A percentile compares a stretch with the other conserved stretches of the same genome.
phyloP scores from a whole-genome alignment of 1,140 invertebrate species.

The Rhopalosiphum maidis region DNA sequence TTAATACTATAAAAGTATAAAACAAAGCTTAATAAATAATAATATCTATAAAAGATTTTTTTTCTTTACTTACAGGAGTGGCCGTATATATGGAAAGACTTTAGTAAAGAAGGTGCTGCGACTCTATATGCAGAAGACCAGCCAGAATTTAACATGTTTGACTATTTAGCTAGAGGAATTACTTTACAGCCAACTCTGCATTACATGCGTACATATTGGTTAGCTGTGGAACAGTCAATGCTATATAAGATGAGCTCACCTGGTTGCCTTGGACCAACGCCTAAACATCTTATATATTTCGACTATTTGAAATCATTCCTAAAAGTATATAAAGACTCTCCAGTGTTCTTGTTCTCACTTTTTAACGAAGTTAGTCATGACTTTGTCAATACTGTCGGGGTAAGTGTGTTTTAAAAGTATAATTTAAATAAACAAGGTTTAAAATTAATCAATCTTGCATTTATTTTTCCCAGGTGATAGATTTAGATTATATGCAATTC shows the following conservation, averaged over 20 bases:
- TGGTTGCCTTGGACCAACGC: conserved; percentile 66
- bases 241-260: conserved; percentile 59
- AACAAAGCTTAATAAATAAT: neutral
- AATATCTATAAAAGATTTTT: neutral
- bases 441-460: neutral
- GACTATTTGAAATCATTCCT: conserved; percentile 67
- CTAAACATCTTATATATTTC: conserved; percentile 66
- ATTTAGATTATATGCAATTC: conserved; percentile 64
- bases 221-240: conserved; percentile 61
- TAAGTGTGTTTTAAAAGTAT: conserved; percentile 50
- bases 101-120: conserved; percentile 71
- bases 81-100: conserved; percentile 82
- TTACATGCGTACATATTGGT: conserved; percentile 64
- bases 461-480: conserved; percentile 62
- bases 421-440: neutral
- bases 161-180: conserved; percentile 64
- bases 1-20: neutral
- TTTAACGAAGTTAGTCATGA: conserved; percentile 68
- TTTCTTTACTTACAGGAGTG: conserved; percentile 69
- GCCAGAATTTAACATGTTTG: conserved; percentile 63
- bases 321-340: conserved; percentile 59
- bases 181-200: conserved; percentile 64
- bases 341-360: conserved; percentile 63
- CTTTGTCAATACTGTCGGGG: conserved; percentile 64
- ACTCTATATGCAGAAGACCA: conserved; percentile 65